Base-by-base conservation (phyloP, 2,113 vertebrate genomes). In the Oxygymnocypris stewartii region DNA sequence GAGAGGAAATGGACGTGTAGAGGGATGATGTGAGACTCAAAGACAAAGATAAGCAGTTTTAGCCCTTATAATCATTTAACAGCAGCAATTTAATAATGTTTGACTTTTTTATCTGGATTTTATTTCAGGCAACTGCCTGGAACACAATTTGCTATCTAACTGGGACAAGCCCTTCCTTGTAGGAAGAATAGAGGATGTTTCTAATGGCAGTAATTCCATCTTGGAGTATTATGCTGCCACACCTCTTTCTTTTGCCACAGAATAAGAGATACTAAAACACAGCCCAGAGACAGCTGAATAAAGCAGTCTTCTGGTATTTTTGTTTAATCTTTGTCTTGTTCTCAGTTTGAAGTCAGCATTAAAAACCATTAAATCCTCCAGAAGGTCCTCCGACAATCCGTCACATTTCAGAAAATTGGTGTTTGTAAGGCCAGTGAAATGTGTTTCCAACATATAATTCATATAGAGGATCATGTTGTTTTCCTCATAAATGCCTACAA, bases 21-120 rank as follows among this genome's bases (percentile, higher is more conserved):
- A n/a, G 49, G 18, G 54, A 71, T 75, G 40, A 76, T 49, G 57
- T 73, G 28, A 61, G 85, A 80, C 69, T 86, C 54, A 42, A 14
- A 67, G 47, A 85, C 79, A 67, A 67, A 65, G 42, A 79, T 61
- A 85, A 75, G 82, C 71, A 77, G 49, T 75, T 59, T 80, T 75
- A 85, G 31, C 4, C 23, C 67, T 57, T 84, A 40, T 59, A 74
- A 75, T 37, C 35, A n/a, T 73, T 69, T 57, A 84, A 74, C 67
- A 25, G 82, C 20, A 35, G 49, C 13, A 13, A 11, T 84, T 74
- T 73, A 84, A 74, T 74, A 74, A 74, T 59, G 49, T 74, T 57
- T 57, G 67, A 25, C 69, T 78, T n/a, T 67, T 59, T 59, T 57
- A 61, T 57, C 63, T 23, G 47, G 44, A 31, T 51, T 51, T 67